Percentiles rank a stretch among this genome's conserved stretches.
These are phyloP conservation scores for Calyptomena viridis DNA, from an alignment of 2,113 vertebrate species.

Conservation along the genomic window DNA sequence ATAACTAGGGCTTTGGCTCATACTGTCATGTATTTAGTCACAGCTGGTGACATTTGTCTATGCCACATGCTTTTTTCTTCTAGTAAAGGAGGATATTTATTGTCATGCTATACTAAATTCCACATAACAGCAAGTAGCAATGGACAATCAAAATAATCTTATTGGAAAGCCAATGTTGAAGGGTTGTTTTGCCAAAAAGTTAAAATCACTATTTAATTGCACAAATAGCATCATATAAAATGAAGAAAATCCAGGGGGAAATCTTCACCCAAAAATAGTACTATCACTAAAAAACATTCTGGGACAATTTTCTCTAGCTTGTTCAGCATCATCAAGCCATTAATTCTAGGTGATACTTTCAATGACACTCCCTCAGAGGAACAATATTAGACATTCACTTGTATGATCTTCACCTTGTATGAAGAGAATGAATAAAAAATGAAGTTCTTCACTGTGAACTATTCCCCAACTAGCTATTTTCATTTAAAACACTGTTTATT, in stretches of 20 bases:
- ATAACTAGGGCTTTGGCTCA: not conserved
- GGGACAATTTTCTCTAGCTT: slow-evolving; percentile 22
- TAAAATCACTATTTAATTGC: not conserved
- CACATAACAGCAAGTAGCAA: not conserved
- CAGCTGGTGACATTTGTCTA: not conserved
- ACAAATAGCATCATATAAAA: not conserved
- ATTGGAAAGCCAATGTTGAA: slow-evolving; percentile 13
- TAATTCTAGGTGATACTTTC: slow-evolving; percentile 62
- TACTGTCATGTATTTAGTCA: not conserved
- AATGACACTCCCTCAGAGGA: slow-evolving; percentile 53
- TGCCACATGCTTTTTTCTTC: not conserved
- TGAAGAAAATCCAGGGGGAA: not conserved
- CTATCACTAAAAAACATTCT: slow-evolving; percentile 4
- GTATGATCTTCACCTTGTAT: slow-evolving; percentile 73
- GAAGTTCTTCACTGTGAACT: slow-evolving; percentile 73
- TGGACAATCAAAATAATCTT: not conserved
- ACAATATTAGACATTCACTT: slow-evolving; percentile 72
- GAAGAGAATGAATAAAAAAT: slow-evolving; percentile 82
- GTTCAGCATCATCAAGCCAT: slow-evolving; percentile 42
- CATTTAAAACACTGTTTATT: slow-evolving; percentile 78
- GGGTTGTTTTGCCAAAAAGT: slow-evolving; percentile 12
- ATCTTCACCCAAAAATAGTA: slow-evolving; percentile 16
- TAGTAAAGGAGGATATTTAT: not conserved
- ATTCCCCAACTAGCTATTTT: slow-evolving; percentile 73
- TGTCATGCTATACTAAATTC: not conserved